A percentile compares a stretch with the other conserved stretches of the same genome.
These are phyloP conservation scores for Setophaga kirtlandii DNA, from an alignment of 2,113 vertebrate species.

Conservation along the genomic window DNA sequence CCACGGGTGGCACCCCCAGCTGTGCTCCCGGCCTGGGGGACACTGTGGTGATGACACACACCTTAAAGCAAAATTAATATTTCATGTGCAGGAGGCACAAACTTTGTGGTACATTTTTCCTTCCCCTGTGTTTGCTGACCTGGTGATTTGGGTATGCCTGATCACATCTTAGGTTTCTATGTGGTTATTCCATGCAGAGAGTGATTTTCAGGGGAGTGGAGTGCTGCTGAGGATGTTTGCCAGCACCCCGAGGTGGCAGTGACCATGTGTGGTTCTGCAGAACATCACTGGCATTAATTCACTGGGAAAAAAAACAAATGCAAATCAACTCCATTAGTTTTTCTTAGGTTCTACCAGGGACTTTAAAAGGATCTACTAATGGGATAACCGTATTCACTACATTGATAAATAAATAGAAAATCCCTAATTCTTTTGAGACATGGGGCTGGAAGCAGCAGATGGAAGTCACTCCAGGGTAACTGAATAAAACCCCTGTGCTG, in stretches of 20 bases:
- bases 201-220: neutral
- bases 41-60: neutral
- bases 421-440: neutral
- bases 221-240: constrained; percentile 27
- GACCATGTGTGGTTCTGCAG: constrained; percentile 41
- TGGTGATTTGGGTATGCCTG: neutral
- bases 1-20: neutral
- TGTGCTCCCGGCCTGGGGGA: neutral
- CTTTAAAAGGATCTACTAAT: constrained; percentile 63
- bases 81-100: neutral
- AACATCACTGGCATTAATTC: constrained; percentile 36
- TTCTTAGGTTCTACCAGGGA: constrained; percentile 49
- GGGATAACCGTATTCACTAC: constrained; percentile 60
- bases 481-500: neutral
- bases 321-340: constrained; percentile 60
- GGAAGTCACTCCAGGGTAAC: neutral
- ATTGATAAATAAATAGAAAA: constrained; percentile 72
- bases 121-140: neutral
- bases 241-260: constrained; percentile 20
- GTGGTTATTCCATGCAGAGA: neutral
- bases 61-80: neutral
- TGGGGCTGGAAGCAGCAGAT: neutral
- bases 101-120: neutral
- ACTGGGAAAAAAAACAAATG: neutral
- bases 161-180: accelerated